Evolutionary conservation across 2,888 invertebrate genomes (phyloP).

Genomic region (Agonum fuliginosum): DNA sequence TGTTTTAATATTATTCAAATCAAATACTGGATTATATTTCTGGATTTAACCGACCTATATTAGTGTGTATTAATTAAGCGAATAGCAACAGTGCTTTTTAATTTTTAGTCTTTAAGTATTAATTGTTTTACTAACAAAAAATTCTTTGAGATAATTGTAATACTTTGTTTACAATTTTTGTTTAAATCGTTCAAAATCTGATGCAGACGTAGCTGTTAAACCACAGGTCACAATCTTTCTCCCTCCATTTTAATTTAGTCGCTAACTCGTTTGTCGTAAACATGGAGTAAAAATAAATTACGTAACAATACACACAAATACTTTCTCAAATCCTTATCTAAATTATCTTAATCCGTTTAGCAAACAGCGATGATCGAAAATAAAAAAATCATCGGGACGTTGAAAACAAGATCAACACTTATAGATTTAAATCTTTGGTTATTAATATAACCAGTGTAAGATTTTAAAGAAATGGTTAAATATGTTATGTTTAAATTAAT

Average conservation of each 20-base stretch:
- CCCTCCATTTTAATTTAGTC: not conserved
- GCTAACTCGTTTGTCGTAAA: not conserved
- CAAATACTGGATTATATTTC: too few relatives aligned
- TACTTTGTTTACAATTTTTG: not conserved
- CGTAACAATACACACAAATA: not conserved
- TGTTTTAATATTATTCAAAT: too few relatives aligned
- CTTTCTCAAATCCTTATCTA: not conserved
- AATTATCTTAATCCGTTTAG: conserved; percentile 15
- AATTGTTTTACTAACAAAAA: not conserved
- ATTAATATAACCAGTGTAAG: too few relatives aligned
- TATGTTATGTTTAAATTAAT: not conserved
- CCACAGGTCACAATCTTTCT: not conserved
- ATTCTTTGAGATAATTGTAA: not conserved
- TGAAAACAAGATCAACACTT: not conserved
- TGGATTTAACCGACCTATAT: too few relatives aligned
- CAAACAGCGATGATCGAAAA: conserved; percentile 24
- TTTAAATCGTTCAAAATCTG: not conserved
- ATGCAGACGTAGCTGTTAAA: not conserved
- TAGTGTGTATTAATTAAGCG: too few relatives aligned
- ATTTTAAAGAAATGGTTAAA: not conserved
- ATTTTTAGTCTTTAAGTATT: not conserved
- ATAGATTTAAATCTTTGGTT: not conserved
- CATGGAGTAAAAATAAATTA: not conserved
- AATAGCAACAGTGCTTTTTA: too few relatives aligned
- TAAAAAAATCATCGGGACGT: conserved; percentile 5